phyloP scores from a whole-genome alignment of 2,113 vertebrate genomes.

The Trachemys scripta region DNA sequence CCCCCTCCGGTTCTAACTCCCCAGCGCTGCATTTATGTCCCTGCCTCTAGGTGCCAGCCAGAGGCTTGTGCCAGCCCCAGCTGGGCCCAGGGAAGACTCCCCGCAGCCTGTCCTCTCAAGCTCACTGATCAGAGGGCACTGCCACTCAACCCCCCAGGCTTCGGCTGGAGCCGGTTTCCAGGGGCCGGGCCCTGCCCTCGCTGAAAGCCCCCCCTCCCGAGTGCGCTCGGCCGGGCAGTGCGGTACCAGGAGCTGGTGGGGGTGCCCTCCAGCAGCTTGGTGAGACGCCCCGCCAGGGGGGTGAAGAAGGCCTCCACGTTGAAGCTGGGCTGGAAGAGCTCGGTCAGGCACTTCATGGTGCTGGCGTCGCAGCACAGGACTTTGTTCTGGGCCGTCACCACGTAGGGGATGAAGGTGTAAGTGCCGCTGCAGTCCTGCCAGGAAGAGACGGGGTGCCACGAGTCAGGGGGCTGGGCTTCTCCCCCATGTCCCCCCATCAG shows the following conservation, averaged over 20 bases:
- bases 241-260: constrained; percentile 87
- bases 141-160: neutral
- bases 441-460: neutral
- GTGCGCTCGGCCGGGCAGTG: rapidly evolving
- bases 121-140: neutral
- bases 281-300: constrained; percentile 83
- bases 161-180: neutral
- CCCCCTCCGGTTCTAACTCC: neutral
- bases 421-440: constrained; percentile 86
- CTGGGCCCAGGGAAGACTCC: rapidly evolving
- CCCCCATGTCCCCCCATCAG: neutral
- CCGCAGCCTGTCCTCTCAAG: too few relatives aligned
- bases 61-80: too few relatives aligned
- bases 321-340: constrained; percentile 84
- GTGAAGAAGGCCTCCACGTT: constrained; percentile 84
- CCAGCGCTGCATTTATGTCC: neutral
- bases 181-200: too few relatives aligned
- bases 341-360: constrained; percentile 81
- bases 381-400: constrained; percentile 86
- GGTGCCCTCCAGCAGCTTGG: constrained; percentile 83
- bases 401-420: constrained; percentile 91
- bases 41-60: neutral
- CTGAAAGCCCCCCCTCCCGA: too few relatives aligned
- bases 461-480: neutral
- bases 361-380: constrained; percentile 86